Conservation (phyloP, 2,888 invertebrate species). For the Hypena proboscidalis region DNA sequence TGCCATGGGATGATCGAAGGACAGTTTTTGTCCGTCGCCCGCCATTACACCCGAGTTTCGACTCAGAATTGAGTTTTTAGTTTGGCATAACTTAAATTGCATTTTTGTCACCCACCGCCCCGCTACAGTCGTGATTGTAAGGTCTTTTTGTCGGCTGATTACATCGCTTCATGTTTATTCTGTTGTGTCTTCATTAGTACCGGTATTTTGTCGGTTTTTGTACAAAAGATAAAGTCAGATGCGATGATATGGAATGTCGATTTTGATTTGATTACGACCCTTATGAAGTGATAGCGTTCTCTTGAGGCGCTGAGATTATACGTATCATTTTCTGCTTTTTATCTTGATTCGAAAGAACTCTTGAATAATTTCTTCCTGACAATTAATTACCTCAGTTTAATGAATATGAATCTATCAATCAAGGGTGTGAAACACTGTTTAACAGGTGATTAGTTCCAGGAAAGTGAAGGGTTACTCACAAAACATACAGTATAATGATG, state of each 20-base stretch:
- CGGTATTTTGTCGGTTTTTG: conserved; percentile 49
- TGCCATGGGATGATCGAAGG: conserved; percentile 68
- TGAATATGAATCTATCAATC: too few species aligned
- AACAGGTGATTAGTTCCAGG: too few species aligned
- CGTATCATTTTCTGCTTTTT: neutral
- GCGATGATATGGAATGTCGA: conserved; percentile 51
- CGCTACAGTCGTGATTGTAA: conserved; percentile 55
- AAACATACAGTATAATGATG: too few species aligned
- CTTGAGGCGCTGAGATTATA: neutral
- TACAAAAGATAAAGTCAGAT: conserved; percentile 48
- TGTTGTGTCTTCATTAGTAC: conserved; percentile 74
- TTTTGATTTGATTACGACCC: conserved; percentile 39
- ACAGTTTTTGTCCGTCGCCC: conserved; percentile 61
- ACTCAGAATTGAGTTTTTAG: conserved; percentile 75
- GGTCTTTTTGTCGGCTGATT: conserved; percentile 65
- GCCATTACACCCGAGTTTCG: conserved; percentile 63
- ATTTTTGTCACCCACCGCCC: conserved; percentile 81
- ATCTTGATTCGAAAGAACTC: too few species aligned
- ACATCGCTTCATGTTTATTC: conserved; percentile 70
- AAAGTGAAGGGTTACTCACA: too few species aligned
- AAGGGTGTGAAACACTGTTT: too few species aligned
- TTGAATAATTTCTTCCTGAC: too few species aligned
- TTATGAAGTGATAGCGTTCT: conserved; percentile 16
- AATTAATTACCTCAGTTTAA: too few species aligned
- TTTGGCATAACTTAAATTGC: conserved; percentile 79